phyloP scores from a whole-genome alignment of 35 echinoderm and acorn worm genomes.

The Ptychodera flava region DNA sequence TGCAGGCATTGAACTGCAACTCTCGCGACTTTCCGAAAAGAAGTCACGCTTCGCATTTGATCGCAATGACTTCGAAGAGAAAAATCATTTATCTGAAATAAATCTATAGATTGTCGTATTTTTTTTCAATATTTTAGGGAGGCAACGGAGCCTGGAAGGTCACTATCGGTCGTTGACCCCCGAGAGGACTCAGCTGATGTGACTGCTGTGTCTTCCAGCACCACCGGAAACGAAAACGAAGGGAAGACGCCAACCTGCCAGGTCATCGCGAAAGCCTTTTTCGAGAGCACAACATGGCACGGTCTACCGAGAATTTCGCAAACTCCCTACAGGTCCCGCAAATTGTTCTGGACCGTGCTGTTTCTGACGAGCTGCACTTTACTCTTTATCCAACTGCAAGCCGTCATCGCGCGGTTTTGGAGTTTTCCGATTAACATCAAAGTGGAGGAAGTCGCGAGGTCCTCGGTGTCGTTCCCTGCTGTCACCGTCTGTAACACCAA shows the following conservation, averaged over 20 bases:
- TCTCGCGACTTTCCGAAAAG: no score
- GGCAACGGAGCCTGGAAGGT: no score
- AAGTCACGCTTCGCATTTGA: no score
- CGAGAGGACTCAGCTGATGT: no score
- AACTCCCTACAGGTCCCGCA: slow-evolving; percentile 9
- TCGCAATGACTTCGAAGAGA: no score
- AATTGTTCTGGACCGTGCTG: slow-evolving; percentile 56
- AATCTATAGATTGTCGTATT: no score
- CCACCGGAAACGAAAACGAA: no score
- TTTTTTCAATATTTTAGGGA: no score
- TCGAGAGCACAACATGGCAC: slow-evolving; percentile 52
- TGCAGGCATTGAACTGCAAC: no score
- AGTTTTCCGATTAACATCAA: slow-evolving; percentile 60
- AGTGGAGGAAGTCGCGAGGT: slow-evolving; percentile 51
- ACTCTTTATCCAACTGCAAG: slow-evolving; percentile 40
- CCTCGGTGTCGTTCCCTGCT: slow-evolving; percentile 47
- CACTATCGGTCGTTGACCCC: no score
- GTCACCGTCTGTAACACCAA: slow-evolving; percentile 92
- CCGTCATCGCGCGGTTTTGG: slow-evolving; percentile 26
- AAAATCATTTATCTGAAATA: no score
- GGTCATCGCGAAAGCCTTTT: background rate
- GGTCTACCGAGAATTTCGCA: slow-evolving; percentile 37
- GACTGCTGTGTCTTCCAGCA: no score
- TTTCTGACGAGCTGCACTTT: slow-evolving; percentile 4
- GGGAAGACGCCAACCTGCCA: background rate